Evolutionary conservation across 2,797 vertebrate genomes (phyloP).

Genomic region (Parotocinclus haroldoi): DNA sequence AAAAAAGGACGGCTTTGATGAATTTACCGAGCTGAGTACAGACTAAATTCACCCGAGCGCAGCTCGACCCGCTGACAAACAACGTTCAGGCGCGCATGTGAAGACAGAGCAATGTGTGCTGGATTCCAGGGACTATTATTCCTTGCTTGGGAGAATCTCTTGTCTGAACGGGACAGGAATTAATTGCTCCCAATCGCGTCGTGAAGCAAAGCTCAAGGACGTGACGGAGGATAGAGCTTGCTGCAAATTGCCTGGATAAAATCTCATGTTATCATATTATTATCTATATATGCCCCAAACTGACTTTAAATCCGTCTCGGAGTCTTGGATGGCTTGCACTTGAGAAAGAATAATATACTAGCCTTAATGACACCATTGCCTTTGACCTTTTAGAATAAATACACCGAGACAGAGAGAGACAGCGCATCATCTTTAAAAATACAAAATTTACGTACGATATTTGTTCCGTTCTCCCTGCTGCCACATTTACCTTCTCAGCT

Average conservation of each 20-base stretch:
- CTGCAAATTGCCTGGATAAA: background rate
- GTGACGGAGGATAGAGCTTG: background rate
- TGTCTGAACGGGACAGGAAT: background rate
- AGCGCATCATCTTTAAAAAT: constrained; percentile 9
- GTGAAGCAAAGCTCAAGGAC: background rate
- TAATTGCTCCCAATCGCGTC: constrained; percentile 11
- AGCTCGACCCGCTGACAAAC: constrained; percentile 14
- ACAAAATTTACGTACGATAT: background rate
- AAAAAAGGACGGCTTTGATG: constrained; percentile 29
- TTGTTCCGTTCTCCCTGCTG: constrained; percentile 1
- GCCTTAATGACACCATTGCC: constrained; percentile 6
- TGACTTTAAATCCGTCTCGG: background rate
- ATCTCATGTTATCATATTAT: background rate
- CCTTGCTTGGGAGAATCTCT: constrained; percentile 1
- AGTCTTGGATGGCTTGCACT: background rate
- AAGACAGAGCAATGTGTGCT: background rate
- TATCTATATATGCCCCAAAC: background rate
- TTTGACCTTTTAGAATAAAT: constrained; percentile 12
- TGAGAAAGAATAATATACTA: background rate
- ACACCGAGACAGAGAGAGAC: constrained; percentile 11
- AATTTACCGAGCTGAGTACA: constrained; percentile 21
- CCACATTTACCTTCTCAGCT: background rate
- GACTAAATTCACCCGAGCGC: background rate
- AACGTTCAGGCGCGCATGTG: background rate
- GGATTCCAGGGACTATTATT: background rate